Evolutionary conservation across 2,888 invertebrate genomes (phyloP), one percentile per base, ranked within the genome.

Genomic region (Emesis castigata): DNA sequence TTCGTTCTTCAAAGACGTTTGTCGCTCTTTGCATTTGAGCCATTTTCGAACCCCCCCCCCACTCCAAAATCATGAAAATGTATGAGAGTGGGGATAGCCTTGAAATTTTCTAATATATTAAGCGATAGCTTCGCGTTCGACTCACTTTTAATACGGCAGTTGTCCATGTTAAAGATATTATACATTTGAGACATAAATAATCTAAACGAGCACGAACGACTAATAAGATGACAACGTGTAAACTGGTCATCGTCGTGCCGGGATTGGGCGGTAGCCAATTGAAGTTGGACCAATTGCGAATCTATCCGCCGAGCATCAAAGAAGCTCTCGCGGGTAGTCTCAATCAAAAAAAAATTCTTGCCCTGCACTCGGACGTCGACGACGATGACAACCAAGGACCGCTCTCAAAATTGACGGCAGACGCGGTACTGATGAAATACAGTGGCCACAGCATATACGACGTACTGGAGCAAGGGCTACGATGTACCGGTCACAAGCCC

Each of bases 341-440:
- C 61, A n/a, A 61, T 61, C 20, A 61, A 58, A 58, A 58, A 20
- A 58, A 58, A 58, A 58, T 58, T n/a, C 2, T n/a, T 4, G 58
- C 58, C 58, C 58, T 58, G 4, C 16, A 16, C 58, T 58, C 58
- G 58, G 58, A 16, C 58, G 26, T 26, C 26, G 26, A 26, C 26
- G 26, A 26, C 26, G 6, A 26, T 26, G 26, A 3, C 26, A 6
- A 26, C 26, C 3, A 26, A 26, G 26, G 26, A 6, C 6, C 58
- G 1, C 58, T 58, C 58, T 62, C 61, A 62, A 62, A 62, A 62
- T 62, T 62, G 61, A 62, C 61, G 29, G 61, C 61, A 29, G 61
- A 62, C 61, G 61, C 61, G 61, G 61, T 62, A 26, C 61, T 62
- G 61, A 62, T 62, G 61, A 62, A 62, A 62, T 62, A 62, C 61